Percentiles rank a stretch among this genome's conserved stretches.
phyloP scores from a whole-genome alignment of 2,888 invertebrate species.

The Aporophyla lueneburgensis region DNA sequence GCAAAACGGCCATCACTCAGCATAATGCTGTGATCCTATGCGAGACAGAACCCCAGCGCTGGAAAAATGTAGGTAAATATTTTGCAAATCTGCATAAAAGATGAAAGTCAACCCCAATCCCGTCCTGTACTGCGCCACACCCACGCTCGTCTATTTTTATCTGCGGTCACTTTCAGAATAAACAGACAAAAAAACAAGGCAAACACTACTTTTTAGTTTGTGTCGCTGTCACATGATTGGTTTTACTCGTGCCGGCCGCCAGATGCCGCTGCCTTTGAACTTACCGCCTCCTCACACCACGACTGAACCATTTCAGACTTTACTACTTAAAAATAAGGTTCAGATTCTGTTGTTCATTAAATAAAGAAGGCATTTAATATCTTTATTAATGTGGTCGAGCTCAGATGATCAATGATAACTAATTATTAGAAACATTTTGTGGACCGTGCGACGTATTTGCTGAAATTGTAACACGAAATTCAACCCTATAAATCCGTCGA shows the following conservation, averaged over 20 bases:
- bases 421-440: conserved; percentile 71
- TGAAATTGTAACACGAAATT: conserved; percentile 37
- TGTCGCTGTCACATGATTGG: conserved; percentile 86
- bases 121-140: conserved; percentile 44
- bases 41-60: too few species aligned
- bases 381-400: conserved; percentile 72
- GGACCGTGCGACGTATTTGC: conserved; percentile 59
- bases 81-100: conserved; percentile 17
- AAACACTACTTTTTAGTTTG: conserved; percentile 70
- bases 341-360: conserved; percentile 23
- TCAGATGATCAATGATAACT: conserved; percentile 71
- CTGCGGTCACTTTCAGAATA: conserved; percentile 60
- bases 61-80: neutral
- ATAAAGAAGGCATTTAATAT: conserved; percentile 69
- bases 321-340: neutral
- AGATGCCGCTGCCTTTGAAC: conserved; percentile 84
- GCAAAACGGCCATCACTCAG: too few species aligned
- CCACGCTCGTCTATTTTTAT: conserved; percentile 56
- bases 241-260: conserved; percentile 82
- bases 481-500: accelerated
- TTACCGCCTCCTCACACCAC: conserved; percentile 75
- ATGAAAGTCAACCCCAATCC: neutral
- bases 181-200: conserved; percentile 59
- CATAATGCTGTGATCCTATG: too few species aligned
- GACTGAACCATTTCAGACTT: conserved; percentile 36